These are phyloP conservation scores for Capreolus pygargus DNA, from an alignment of 2,113 vertebrate species.

Conservation along the genomic window DNA sequence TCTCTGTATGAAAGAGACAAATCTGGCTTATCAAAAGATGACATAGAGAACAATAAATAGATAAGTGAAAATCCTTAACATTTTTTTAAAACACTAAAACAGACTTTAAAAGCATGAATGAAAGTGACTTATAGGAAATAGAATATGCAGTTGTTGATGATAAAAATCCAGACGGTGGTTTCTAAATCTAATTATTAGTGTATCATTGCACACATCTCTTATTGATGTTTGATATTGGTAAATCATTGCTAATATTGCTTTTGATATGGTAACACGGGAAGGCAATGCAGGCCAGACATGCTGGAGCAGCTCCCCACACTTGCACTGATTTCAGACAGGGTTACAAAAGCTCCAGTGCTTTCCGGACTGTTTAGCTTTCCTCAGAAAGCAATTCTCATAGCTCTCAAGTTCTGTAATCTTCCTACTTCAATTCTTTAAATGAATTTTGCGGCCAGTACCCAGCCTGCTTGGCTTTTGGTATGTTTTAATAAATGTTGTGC, in stretches of 20 bases:
- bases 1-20: background rate
- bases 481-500: conserved; percentile 42
- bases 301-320: background rate
- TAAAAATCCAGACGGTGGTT: background rate
- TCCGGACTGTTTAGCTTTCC: background rate
- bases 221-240: background rate
- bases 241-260: background rate
- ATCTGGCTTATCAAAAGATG: background rate
- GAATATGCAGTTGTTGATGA: background rate
- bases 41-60: background rate
- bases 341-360: background rate
- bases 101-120: background rate
- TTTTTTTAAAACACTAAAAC: background rate
- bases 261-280: background rate
- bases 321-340: background rate
- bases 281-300: background rate
- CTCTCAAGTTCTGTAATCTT: conserved; percentile 12
- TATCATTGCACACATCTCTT: background rate
- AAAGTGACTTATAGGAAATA: background rate
- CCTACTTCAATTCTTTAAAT: conserved; percentile 19
- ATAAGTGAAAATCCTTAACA: background rate
- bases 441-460: conserved; percentile 6
- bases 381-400: conserved; percentile 11
- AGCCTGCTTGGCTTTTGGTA: conserved; percentile 27
- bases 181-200: background rate